phyloP scores from a whole-genome alignment of 2,113 vertebrate species.

The Rhombomys opimus region DNA sequence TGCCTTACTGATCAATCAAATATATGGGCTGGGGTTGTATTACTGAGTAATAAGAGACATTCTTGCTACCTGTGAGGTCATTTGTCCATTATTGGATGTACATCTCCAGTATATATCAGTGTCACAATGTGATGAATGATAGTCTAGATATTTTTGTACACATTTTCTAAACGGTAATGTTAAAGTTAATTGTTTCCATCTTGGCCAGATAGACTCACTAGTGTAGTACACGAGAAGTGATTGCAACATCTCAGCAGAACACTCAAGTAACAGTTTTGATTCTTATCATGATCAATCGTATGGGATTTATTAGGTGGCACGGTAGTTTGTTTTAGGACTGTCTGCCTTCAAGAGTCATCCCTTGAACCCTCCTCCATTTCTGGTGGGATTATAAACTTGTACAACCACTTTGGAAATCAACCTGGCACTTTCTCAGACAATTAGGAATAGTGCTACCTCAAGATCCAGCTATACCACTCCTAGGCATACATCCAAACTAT shows the following conservation, averaged over 20 bases:
- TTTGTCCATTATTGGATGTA: not conserved
- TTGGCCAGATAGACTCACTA: not conserved
- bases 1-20: not conserved
- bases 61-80: not conserved
- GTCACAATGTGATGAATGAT: not conserved
- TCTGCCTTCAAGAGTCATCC: not conserved
- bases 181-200: conserved; percentile 17
- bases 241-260: not conserved
- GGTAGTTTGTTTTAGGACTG: not conserved
- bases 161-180: not conserved
- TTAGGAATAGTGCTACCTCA: too few species aligned
- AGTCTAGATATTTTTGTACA: not conserved
- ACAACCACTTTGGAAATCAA: too few species aligned
- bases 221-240: not conserved
- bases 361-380: too few species aligned
- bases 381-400: too few species aligned
- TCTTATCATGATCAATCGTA: conserved; percentile 6
- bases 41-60: not conserved
- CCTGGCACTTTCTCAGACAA: too few species aligned
- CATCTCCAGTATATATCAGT: not conserved
- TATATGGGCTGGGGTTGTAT: not conserved
- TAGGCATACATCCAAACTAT: too few species aligned
- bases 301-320: not conserved
- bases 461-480: too few species aligned
- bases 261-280: not conserved